A percentile compares a stretch with the other conserved stretches of the same genome.
Evolutionary conservation across 2,888 invertebrate species (phyloP).

Genomic region (Alcis repandata): DNA sequence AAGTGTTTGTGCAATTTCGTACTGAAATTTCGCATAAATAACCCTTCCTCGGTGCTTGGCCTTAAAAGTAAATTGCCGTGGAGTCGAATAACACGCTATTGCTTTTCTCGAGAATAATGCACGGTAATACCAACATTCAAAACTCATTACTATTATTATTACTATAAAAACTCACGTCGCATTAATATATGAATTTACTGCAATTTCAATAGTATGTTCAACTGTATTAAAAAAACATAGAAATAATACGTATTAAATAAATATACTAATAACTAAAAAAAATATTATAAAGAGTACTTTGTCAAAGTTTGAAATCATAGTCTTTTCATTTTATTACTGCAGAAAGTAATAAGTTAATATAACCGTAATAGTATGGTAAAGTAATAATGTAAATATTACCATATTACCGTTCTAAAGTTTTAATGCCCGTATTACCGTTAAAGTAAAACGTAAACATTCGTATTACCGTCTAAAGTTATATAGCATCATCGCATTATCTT

Average conservation of each 20-base stretch:
- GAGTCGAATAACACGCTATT: constrained; percentile 53
- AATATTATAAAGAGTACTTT: no score
- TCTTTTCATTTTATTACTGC: no score
- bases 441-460: not conserved
- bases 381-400: no score
- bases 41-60: constrained; percentile 51
- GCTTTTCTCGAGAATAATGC: constrained; percentile 56
- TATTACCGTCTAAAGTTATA: not conserved
- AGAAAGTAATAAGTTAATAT: no score
- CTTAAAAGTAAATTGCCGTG: constrained; percentile 58
- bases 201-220: no score
- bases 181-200: not conserved
- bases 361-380: no score
- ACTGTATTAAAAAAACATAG: no score
- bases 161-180: not conserved
- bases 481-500: not conserved
- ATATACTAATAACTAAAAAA: no score
- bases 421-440: no score
- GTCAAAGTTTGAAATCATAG: no score
- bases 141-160: constrained; percentile 42
- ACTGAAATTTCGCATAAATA: constrained; percentile 39
- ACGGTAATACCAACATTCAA: constrained; percentile 52
- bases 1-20: constrained; percentile 28
- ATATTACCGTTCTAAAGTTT: no score
- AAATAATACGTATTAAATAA: no score